A percentile compares a stretch with the other conserved stretches of the same genome.
Evolutionary conservation across 2,888 invertebrate genomes (phyloP).

Genomic region (Drosophila infuscata): DNA sequence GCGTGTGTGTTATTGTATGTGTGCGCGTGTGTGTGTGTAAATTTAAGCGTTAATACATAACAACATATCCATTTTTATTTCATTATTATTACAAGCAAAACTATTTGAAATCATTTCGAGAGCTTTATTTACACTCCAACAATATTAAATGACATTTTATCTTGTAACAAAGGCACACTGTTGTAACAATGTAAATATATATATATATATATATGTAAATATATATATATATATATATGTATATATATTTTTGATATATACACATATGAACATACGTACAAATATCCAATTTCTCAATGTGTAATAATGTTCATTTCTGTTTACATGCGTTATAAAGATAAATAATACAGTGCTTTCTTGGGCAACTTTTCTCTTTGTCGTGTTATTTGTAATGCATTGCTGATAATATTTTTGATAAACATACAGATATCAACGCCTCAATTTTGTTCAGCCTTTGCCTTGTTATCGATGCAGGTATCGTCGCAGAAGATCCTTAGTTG

Average conservation of each 20-base stretch:
- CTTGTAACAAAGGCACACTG: neutral
- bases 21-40: neutral
- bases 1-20: slow-evolving; percentile 3
- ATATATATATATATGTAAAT: neutral
- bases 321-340: neutral
- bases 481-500: neutral
- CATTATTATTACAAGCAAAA: neutral
- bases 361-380: neutral
- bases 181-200: neutral
- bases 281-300: slow-evolving; percentile 6
- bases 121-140: neutral
- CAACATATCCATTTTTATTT: slow-evolving; percentile 4
- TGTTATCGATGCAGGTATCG: neutral
- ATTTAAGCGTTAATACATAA: slow-evolving; percentile 19
- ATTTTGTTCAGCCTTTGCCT: neutral
- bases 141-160: neutral
- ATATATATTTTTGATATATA: neutral
- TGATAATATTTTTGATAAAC: neutral
- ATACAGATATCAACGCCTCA: neutral
- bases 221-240: neutral
- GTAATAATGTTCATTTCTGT: neutral
- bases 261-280: neutral
- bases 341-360: neutral
- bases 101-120: neutral
- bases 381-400: neutral